Conservation (phyloP, 2,113 vertebrate genomes). For the Dromiciops gliroides region DNA sequence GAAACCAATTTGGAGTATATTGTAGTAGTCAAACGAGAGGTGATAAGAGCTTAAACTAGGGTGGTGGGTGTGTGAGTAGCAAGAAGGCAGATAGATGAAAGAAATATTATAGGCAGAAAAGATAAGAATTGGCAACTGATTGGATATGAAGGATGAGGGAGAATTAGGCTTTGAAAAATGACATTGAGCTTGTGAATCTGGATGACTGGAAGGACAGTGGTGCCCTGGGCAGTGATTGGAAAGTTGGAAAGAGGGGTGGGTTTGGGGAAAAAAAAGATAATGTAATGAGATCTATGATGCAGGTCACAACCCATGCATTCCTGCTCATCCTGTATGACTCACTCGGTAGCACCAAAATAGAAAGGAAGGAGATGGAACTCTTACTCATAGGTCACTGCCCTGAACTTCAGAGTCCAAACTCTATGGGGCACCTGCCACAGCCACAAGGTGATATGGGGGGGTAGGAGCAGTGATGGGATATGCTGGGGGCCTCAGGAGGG, state of each 20-base stretch:
- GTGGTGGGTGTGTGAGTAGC: not conserved
- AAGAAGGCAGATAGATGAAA: not conserved
- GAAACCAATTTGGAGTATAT: not conserved
- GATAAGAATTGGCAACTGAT: not conserved
- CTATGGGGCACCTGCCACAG: not conserved
- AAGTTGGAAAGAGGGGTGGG: not conserved
- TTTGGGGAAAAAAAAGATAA: not conserved
- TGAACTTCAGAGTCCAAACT: not conserved
- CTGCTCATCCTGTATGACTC: not conserved
- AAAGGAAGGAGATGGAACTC: not conserved
- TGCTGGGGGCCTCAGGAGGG: not conserved
- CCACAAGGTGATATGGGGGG: not conserved
- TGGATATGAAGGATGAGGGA: not conserved
- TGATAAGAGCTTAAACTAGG: not conserved
- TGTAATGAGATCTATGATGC: not conserved
- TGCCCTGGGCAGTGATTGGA: not conserved
- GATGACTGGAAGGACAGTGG: not conserved
- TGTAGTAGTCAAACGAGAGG: not conserved
- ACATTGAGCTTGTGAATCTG: not conserved
- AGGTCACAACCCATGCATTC: not conserved
- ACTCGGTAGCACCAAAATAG: not conserved
- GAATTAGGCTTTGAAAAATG: not conserved
- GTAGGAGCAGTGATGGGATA: not conserved
- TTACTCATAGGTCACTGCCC: not conserved
- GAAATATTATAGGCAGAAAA: not conserved